These are phyloP conservation scores for Ardeotis arabs DNA, from an alignment of 2,113 vertebrate species.

Conservation along the genomic window DNA sequence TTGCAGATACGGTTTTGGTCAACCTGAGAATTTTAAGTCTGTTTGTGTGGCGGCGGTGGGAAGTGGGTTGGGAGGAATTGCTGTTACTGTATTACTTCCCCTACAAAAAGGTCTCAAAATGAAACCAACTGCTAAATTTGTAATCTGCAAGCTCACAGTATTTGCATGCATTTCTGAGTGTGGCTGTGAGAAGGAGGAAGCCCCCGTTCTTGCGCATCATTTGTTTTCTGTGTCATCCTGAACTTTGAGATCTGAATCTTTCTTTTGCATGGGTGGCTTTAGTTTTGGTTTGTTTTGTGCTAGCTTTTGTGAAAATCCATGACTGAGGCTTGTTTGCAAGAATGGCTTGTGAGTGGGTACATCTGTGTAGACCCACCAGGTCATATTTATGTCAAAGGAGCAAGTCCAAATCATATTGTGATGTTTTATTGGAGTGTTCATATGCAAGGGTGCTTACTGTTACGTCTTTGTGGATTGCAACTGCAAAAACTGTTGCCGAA, in stretches of 20 bases:
- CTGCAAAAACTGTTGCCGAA: neutral
- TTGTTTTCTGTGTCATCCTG: constrained; percentile 17
- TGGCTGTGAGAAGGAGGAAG: neutral
- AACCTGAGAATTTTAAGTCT: neutral
- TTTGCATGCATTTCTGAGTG: constrained; percentile 32
- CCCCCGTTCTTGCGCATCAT: neutral
- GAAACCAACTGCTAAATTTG: constrained; percentile 50
- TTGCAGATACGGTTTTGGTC: neutral
- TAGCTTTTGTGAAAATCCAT: neutral
- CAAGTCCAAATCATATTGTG: neutral
- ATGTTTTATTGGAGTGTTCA: neutral
- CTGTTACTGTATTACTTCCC: constrained; percentile 55
- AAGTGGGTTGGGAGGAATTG: constrained; percentile 40
- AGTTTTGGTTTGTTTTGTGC: neutral
- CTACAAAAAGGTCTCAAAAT: constrained; percentile 26
- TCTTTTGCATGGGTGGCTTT: neutral
- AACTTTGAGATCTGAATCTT: neutral
- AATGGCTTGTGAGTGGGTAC: neutral
- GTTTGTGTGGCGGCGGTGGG: neutral
- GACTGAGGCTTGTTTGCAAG: neutral
- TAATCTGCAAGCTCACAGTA: neutral
- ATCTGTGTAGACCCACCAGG: neutral
- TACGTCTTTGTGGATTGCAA: neutral
- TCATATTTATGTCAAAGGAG: neutral
- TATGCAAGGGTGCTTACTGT: neutral